phyloP scores from a whole-genome alignment of 2,888 invertebrate species.

The Buathra laborator region DNA sequence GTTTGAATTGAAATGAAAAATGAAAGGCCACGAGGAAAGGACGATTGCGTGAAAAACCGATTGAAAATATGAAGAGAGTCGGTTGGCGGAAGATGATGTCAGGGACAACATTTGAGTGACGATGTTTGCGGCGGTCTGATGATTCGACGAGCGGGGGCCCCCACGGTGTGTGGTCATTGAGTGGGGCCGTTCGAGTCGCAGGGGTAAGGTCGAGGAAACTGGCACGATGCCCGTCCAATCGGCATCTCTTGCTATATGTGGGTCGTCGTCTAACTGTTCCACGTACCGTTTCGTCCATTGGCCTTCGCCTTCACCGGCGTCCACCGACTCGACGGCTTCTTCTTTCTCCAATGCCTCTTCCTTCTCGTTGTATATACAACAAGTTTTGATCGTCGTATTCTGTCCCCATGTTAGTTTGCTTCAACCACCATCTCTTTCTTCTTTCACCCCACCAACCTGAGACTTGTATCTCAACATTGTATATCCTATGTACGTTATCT shows the following conservation, averaged over 20 bases:
- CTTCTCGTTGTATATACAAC: slow-evolving; percentile 12
- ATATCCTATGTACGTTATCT: slow-evolving; percentile 3
- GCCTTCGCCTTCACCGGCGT: slow-evolving; percentile 71
- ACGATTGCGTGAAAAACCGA: not conserved
- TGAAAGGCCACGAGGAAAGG: slow-evolving; percentile 33
- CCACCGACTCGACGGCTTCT: slow-evolving; percentile 64
- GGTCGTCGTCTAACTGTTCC: slow-evolving; percentile 85
- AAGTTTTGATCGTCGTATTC: slow-evolving; percentile 34
- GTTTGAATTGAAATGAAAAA: slow-evolving; percentile 39
- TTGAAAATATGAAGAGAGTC: slow-evolving; percentile 20
- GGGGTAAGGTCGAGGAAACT: slow-evolving; percentile 78
- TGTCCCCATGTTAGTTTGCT: slow-evolving; percentile 17
- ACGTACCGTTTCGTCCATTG: slow-evolving; percentile 83
- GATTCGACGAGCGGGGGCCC: slow-evolving; percentile 28
- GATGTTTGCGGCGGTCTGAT: slow-evolving; percentile 25
- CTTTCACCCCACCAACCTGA: not conserved
- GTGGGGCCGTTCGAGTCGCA: slow-evolving; percentile 12
- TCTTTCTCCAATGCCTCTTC: slow-evolving; percentile 36
- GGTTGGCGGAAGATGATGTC: slow-evolving; percentile 3
- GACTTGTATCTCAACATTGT: slow-evolving; percentile 5
- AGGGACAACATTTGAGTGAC: slow-evolving; percentile 16
- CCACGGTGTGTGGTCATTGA: slow-evolving; percentile 27
- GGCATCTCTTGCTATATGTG: slow-evolving; percentile 80
- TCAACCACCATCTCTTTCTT: not conserved
- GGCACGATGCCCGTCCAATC: slow-evolving; percentile 82